Base-by-base conservation (phyloP, 2,797 vertebrate species). In the Amblyraja radiata region DNA sequence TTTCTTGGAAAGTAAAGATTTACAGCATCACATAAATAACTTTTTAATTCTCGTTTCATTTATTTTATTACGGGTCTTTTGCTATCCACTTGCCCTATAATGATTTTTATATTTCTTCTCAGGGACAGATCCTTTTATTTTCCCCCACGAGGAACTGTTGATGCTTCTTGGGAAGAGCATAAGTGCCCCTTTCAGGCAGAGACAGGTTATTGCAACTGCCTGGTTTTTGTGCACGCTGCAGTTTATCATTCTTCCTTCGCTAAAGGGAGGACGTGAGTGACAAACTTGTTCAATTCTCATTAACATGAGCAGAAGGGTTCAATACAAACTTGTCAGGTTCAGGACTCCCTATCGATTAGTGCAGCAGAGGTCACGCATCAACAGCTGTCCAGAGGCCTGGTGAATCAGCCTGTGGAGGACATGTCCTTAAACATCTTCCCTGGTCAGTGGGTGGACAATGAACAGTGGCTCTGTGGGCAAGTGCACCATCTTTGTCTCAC, bases 261-360 rank as follows among this genome's bases (percentile, higher is more conserved):
- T 93, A 93, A 94, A 94, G 94, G 71, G 68, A 94, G 94, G 94
- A 94, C 94, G 92, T 76, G 80, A 95, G 95, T 94, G 94, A 96
- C 93, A 93, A 94, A 93, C 94, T 93, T 94, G 94, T 94, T 96
- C 94, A 94, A 93, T 93, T 94, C 94, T 96, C 96, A 97, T 96
- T 97, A 96, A 95, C 96, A 96, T 97, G 97, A 95, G 96, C 96
- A 96, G 96, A 95, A 95, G 95, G 94, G 93, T 88, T 93, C 95
- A 93, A 92, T 28, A 79, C 25, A 88, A 95, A 94, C 95, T 68
- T 95, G 96, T 95, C 93, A 96, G 96, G 95, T 96, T 96, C 95
- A 97, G 94, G 96, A 95, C 95, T 96, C 94, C 32, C 93, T 39
- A 95, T 94, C 95, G 96, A 96, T 96, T 95, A 94, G 93, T 86